Conservation (phyloP, 2,113 vertebrate species). For the Sardina pilchardus region DNA sequence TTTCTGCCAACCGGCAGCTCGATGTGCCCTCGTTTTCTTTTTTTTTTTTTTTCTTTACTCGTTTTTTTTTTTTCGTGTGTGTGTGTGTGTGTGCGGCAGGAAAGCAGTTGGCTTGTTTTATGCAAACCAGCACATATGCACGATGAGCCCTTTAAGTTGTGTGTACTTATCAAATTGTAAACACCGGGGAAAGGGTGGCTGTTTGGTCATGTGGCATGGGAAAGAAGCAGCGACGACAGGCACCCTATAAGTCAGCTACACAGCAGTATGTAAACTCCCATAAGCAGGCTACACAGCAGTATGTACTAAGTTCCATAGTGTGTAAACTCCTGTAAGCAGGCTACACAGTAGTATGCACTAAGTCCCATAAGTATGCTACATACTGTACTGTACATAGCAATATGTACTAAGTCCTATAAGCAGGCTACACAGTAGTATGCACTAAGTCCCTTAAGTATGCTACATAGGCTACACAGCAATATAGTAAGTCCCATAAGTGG, state of each 20-base stretch:
- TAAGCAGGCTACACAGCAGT: not conserved
- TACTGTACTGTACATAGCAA: too few species aligned
- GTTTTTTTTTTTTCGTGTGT: not conserved
- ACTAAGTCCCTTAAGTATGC: not conserved
- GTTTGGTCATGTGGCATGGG: slow-evolving; percentile 38
- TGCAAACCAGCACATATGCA: slow-evolving; percentile 53
- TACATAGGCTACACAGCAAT: not conserved
- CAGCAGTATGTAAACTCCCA: too few species aligned
- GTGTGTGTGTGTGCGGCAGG: slow-evolving; percentile 40
- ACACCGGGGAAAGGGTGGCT: slow-evolving; percentile 36
- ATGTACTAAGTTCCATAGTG: not conserved
- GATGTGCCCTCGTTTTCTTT: slow-evolving; percentile 38
- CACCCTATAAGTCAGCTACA: not conserved
- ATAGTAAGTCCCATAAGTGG: not conserved
- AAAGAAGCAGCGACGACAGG: not conserved
- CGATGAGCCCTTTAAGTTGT: slow-evolving; percentile 47
- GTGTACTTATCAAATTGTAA: slow-evolving; percentile 57
- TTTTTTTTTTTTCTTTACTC: slow-evolving; percentile 29
- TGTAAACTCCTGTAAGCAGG: too few species aligned
- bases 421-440: not conserved
- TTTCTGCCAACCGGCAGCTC: slow-evolving; percentile 45
- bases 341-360: not conserved
- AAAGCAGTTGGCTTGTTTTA: slow-evolving; percentile 52
- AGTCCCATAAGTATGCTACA: not conserved
- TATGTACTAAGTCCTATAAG: too few species aligned